A percentile compares a stretch with the other conserved stretches of the same genome.
phyloP scores from a whole-genome alignment of 2,888 invertebrate species.

The Lottia scabra region DNA sequence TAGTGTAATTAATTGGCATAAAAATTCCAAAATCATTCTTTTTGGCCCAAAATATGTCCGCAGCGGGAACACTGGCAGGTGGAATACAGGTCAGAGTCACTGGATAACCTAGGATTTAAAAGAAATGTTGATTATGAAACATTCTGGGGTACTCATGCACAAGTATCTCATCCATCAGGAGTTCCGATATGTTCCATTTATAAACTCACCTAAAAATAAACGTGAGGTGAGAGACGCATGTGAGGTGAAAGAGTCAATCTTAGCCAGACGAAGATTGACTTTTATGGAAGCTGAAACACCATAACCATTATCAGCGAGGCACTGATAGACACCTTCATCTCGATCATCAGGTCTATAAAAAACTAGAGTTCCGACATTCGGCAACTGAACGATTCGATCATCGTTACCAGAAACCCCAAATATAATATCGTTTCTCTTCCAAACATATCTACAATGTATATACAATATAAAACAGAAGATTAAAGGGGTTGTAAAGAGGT shows the following conservation, averaged over 20 bases:
- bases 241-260: conserved; percentile 51
- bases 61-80: conserved; percentile 96
- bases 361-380: conserved; percentile 88
- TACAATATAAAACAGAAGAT: neutral
- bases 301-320: conserved; percentile 93
- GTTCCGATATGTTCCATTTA: neutral
- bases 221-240: neutral
- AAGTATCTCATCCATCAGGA: no score
- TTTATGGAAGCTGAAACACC: conserved; percentile 87
- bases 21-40: conserved; percentile 71
- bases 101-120: conserved; percentile 84
- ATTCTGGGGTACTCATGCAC: no score
- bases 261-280: conserved; percentile 50
- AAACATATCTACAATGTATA: conserved; percentile 74
- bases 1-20: conserved; percentile 71
- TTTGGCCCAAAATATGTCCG: conserved; percentile 94
- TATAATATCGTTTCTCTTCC: conserved; percentile 96
- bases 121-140: no score
- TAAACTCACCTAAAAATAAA: neutral
- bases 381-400: conserved; percentile 92
- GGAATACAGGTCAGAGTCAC: conserved; percentile 90
- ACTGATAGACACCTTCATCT: conserved; percentile 95
- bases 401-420: conserved; percentile 97
- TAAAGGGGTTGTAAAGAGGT: no score
- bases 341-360: conserved; percentile 89